Conservation (phyloP, 2,113 vertebrate genomes). For the Serilophus lunatus region DNA sequence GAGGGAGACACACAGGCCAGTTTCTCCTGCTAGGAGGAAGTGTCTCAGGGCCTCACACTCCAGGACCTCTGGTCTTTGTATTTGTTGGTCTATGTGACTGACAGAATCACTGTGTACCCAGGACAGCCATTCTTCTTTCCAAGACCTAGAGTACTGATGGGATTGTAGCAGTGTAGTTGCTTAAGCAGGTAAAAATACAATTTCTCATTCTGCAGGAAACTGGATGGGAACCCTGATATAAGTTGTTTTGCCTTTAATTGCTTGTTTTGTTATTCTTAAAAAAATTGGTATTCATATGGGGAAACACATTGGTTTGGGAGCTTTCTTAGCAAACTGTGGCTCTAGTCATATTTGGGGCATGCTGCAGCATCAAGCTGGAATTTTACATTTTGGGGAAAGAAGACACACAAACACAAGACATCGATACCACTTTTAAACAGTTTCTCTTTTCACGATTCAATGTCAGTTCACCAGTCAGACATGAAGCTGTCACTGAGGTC, state of each 20-base stretch:
- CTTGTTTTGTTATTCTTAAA: not conserved
- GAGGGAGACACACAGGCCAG: not conserved
- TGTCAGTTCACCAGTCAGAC: not conserved
- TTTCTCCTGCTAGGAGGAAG: not conserved
- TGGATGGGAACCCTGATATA: not conserved
- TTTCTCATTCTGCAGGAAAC: not conserved
- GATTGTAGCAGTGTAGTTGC: not conserved
- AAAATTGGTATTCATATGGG: not conserved
- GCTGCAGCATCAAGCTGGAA: not conserved
- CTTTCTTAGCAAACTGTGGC: not conserved
- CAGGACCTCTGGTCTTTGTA: not conserved
- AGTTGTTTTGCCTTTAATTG: not conserved
- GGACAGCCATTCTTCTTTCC: not conserved
- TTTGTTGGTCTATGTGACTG: not conserved
- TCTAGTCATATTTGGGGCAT: not conserved
- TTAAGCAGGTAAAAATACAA: not conserved
- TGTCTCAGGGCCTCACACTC: not conserved
- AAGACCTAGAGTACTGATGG: not conserved
- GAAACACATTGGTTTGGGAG: not conserved
- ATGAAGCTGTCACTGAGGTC: not conserved
- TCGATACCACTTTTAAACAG: not conserved
- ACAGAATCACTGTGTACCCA: not conserved
- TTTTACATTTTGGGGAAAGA: not conserved
- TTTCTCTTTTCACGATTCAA: not conserved
- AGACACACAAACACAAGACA: not conserved